These are phyloP conservation scores for Masticophis lateralis DNA, from an alignment of 2,797 vertebrate species.

Conservation along the genomic window DNA sequence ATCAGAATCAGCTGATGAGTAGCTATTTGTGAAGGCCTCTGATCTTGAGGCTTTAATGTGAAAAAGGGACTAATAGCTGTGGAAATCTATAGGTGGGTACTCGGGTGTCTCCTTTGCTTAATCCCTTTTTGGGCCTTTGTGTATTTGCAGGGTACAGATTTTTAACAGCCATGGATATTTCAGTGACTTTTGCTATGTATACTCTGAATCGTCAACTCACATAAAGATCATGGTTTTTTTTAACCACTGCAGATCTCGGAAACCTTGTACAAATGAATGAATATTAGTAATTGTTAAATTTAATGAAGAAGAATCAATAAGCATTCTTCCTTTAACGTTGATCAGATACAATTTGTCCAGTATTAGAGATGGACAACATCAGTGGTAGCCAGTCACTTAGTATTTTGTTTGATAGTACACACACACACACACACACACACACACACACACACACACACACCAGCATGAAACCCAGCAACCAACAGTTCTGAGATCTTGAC, in stretches of 20 bases:
- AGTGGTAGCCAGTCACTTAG: neutral
- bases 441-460: neutral
- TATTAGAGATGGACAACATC: neutral
- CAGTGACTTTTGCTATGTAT: constrained; percentile 7
- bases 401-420: neutral
- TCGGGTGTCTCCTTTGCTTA: neutral
- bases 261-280: constrained; percentile 11
- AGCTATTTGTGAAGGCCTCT: neutral
- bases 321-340: neutral
- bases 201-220: constrained; percentile 4
- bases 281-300: neutral
- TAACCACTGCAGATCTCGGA: constrained; percentile 11
- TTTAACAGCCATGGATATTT: constrained; percentile 13
- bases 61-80: neutral
- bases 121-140: constrained; percentile 4
- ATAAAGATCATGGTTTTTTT: neutral
- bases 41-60: neutral
- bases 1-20: neutral
- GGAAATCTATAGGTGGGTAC: neutral
- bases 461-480: neutral
- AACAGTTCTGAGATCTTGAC: neutral
- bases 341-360: neutral
- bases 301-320: neutral
- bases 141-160: neutral
- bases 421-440: neutral